Evolutionary conservation across 2,797 vertebrate genomes (phyloP), one percentile per base, ranked within the genome.

Genomic region (Notoglanidium macrostoma): DNA sequence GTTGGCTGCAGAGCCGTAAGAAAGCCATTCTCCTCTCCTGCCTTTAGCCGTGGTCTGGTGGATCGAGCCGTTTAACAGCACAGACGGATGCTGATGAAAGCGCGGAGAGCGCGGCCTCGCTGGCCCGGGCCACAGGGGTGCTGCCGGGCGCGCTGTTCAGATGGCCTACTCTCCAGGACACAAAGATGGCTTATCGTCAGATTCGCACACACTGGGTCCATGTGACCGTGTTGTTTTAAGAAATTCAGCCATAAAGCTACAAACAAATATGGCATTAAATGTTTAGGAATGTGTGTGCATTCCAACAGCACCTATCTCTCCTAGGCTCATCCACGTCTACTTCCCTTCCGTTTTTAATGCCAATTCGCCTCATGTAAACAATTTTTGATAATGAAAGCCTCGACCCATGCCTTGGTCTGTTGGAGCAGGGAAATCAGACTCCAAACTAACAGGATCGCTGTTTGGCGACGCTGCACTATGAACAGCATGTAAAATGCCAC

Each of bases 81-180:
- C 87, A 87, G 89, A 90, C 87, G 83, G 85, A 84, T 32, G 65
- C 85, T 83, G 89, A 91, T 91, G 89, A 90, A 91, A 90, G 88
- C 2, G 57, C 54, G 46, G 72, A 74, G 83, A 12, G 74, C n/a
- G 59, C 29, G n/a, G 76, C 63, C 81, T 67, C 73, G 29, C 87
- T 44, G 78, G 72, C 67, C 81, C 10, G 63, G 84, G 55, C 68
- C 86, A 65, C 83, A 65, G 88, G 35, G 84, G 61, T 26, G 44
- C 61, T 57, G 85, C 59, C 11, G 65, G 68, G 84, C 26, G 9
- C 54, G n/a, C 85, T 79, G 79, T 79, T 89, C 83, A 85, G 67
- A 87, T 87, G 63, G 80, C 51, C 84, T 81, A 32, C 35, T 72
- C 67, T 83, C 61, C 70, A 79, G 79, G 78, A 76, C 70, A 57